phyloP scores from a whole-genome alignment of 1,140 invertebrate species.

The Rhyacophila brunnea region DNA sequence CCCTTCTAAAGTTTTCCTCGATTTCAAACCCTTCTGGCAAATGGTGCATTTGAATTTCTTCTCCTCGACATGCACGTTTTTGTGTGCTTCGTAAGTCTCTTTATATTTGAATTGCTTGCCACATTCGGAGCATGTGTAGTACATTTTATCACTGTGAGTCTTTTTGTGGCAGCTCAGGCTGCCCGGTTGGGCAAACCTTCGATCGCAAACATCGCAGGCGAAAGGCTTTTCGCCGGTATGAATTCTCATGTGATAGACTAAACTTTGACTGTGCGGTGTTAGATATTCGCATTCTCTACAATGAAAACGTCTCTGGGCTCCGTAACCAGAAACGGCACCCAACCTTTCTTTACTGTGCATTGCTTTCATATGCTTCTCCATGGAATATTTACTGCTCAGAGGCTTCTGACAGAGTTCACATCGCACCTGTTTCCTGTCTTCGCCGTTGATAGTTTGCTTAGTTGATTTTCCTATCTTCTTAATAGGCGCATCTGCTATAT shows the following conservation, averaged over 20 bases:
- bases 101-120: conserved; percentile 61
- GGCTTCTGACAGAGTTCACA: conserved; percentile 26
- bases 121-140: conserved; percentile 61
- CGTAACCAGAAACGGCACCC: conserved; percentile 46
- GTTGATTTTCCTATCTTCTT: not conserved
- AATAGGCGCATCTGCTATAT: not conserved
- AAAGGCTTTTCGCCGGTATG: conserved; percentile 58
- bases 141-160: conserved; percentile 49
- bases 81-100: conserved; percentile 47
- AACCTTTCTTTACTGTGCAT: conserved; percentile 40
- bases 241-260: conserved; percentile 50
- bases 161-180: conserved; percentile 51
- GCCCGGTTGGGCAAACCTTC: conserved; percentile 56
- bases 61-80: conserved; percentile 44
- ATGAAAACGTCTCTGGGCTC: conserved; percentile 42
- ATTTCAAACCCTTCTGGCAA: conserved; percentile 45
- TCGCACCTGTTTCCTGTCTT: not conserved
- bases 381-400: conserved; percentile 18
- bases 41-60: conserved; percentile 42
- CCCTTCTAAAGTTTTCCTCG: conserved; percentile 43
- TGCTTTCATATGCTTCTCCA: conserved; percentile 18
- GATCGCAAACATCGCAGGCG: conserved; percentile 56
- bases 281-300: conserved; percentile 48
- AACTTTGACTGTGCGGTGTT: conserved; percentile 50
- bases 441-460: not conserved